These are phyloP conservation scores for Ophion slaviceki DNA, from an alignment of 2,888 invertebrate genomes.

Conservation along the genomic window DNA sequence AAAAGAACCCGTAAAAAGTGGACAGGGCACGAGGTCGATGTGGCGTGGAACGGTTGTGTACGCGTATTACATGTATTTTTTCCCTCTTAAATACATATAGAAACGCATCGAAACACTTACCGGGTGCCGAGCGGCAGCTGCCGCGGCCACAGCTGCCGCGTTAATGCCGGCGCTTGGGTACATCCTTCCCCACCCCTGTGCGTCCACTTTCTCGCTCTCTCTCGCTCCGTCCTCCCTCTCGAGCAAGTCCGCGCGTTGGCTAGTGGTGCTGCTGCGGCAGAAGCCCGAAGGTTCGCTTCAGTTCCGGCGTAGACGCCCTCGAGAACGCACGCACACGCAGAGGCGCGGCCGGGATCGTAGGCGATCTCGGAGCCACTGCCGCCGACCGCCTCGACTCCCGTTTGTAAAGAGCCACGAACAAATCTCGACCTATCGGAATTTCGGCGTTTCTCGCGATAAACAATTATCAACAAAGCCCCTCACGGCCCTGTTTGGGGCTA, in stretches of 20 bases:
- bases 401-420: background rate
- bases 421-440: background rate
- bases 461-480: background rate
- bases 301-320: slow-evolving; percentile 67
- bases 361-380: slow-evolving; percentile 56
- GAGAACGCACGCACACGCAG: slow-evolving; percentile 44
- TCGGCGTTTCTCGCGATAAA: background rate
- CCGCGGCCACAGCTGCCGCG: slow-evolving; percentile 82
- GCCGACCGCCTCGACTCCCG: slow-evolving; percentile 43
- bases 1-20: too few relatives aligned
- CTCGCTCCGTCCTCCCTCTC: slow-evolving; percentile 27
- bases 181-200: slow-evolving; percentile 73
- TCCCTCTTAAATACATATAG: slow-evolving; percentile 1
- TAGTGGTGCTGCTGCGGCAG: slow-evolving; percentile 52
- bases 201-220: slow-evolving; percentile 20
- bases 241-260: slow-evolving; percentile 19
- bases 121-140: slow-evolving; percentile 83
- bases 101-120: slow-evolving; percentile 73
- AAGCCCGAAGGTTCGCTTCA: slow-evolving; percentile 59
- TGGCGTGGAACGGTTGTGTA: too few relatives aligned
- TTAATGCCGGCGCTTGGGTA: slow-evolving; percentile 81
- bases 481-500: slow-evolving; percentile 46
- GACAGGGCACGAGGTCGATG: too few relatives aligned
- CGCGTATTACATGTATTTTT: background rate
- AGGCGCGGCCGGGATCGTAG: slow-evolving; percentile 35